Evolutionary conservation across 2,797 vertebrate genomes (phyloP).

Genomic region (Lophotriccus pileatus): DNA sequence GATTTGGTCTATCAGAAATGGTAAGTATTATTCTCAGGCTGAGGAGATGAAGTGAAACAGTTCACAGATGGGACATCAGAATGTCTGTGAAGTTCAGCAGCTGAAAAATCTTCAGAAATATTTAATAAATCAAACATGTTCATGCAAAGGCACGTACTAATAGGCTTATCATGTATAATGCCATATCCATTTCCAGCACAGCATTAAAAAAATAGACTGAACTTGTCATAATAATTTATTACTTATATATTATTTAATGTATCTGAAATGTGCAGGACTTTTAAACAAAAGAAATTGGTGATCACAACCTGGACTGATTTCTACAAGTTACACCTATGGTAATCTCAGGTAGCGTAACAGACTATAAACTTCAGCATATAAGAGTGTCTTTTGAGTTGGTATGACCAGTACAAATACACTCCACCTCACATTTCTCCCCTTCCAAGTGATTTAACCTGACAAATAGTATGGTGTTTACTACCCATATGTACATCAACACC

Average conservation of each 20-base stretch:
- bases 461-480: background rate
- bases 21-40: background rate
- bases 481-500: background rate
- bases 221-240: background rate
- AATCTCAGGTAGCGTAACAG: background rate
- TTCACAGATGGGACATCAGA: background rate
- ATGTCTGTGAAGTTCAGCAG: background rate
- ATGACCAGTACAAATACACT: background rate
- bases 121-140: background rate
- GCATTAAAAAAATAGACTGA: background rate
- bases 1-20: background rate
- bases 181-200: background rate
- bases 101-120: background rate
- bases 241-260: background rate
- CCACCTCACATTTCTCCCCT: background rate
- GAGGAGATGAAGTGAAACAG: background rate
- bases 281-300: background rate
- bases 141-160: background rate
- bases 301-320: background rate
- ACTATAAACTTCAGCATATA: background rate
- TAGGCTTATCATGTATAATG: background rate
- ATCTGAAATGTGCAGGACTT: background rate
- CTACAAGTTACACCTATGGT: background rate
- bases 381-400: background rate
- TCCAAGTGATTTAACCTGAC: background rate